Conservation (phyloP, 2,797 vertebrate genomes). For the Pipistrellus pygmaeus region DNA sequence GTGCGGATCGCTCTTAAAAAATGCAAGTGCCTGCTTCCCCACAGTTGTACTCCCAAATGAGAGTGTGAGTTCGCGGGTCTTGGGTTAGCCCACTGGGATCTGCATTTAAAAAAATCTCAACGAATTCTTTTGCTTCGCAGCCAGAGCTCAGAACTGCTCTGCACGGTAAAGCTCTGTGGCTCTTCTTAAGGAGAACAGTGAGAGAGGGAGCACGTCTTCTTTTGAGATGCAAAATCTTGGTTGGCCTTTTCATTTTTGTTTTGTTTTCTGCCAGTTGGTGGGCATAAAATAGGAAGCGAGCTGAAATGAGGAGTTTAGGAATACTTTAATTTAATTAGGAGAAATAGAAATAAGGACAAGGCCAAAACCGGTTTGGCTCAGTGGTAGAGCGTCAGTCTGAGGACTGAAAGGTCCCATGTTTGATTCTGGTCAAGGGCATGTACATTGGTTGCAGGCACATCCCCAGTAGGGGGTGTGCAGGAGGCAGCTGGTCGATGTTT, state of each 20-base stretch:
- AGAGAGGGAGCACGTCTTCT: background rate
- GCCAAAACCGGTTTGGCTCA: no score
- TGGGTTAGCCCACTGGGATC: background rate
- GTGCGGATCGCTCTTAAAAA: background rate
- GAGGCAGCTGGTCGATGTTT: no score
- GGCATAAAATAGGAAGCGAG: conserved; percentile 16
- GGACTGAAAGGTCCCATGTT: no score
- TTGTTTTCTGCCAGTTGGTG: conserved; percentile 28
- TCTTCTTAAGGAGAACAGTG: background rate
- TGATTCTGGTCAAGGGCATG: no score
- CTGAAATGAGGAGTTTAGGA: background rate
- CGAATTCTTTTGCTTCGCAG: background rate
- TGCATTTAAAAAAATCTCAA: background rate
- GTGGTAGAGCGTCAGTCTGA: no score
- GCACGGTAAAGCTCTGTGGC: background rate
- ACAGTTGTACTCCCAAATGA: background rate
- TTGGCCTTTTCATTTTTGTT: conserved; percentile 32
- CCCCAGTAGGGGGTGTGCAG: no score
- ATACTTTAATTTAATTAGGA: no score
- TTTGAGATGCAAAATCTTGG: conserved; percentile 11
- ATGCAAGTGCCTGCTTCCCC: background rate
- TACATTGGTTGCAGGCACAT: no score
- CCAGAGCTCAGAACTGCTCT: background rate
- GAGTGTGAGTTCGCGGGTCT: background rate
- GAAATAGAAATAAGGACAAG: background rate